Evolutionary conservation across 2,888 invertebrate genomes (phyloP).

Genomic region (Patella ulyssiponensis): DNA sequence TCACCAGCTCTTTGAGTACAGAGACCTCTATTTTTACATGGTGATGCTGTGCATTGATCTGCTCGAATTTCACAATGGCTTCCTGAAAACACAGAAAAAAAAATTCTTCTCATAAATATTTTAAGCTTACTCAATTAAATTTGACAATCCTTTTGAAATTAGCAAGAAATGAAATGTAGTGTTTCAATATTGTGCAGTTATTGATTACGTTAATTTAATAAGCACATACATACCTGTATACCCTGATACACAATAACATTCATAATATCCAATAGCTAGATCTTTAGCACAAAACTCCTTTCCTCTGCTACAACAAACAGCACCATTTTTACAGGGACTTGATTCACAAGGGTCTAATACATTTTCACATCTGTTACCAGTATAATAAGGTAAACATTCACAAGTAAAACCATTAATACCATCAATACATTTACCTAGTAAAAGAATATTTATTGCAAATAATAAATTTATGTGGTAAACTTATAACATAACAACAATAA

Average conservation of each 20-base stretch:
- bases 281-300: constrained; percentile 39
- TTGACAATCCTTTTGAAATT: no score
- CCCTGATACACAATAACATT: constrained; percentile 58
- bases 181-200: no score
- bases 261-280: constrained; percentile 46
- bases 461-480: neutral
- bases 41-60: constrained; percentile 35
- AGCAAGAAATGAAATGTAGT: no score
- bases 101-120: no score
- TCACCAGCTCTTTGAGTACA: constrained; percentile 39
- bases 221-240: constrained; percentile 50
- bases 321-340: constrained; percentile 61
- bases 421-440: constrained; percentile 63
- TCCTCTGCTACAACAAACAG: constrained; percentile 49
- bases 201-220: no score
- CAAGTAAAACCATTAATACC: constrained; percentile 57
- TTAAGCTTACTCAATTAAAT: no score
- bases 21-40: constrained; percentile 43
- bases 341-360: constrained; percentile 55
- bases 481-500: no score
- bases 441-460: neutral
- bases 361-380: constrained; percentile 55
- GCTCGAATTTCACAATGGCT: constrained; percentile 46
- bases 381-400: constrained; percentile 51
- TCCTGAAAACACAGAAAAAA: constrained; percentile 24